These are phyloP conservation scores for Diacarnus erythraeanus DNA, from an alignment of 37 sponge, comb jelly and placozoan species.

Conservation along the genomic window DNA sequence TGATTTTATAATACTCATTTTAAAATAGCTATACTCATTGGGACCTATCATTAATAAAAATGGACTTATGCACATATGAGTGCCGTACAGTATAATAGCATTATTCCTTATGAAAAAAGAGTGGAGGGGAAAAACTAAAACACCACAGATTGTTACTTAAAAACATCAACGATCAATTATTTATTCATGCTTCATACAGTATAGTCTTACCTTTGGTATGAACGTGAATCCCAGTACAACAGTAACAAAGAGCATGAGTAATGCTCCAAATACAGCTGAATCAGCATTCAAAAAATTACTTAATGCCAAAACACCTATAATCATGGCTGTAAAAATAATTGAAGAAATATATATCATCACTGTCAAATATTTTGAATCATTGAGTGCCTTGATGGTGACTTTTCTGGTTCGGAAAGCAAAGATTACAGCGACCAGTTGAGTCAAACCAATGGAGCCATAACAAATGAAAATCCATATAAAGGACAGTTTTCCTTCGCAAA, in stretches of 20 bases:
- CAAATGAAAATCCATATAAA: conserved; percentile 9
- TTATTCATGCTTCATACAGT: neutral
- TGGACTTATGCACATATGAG: too few relatives aligned
- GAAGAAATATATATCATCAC: conserved; percentile 44
- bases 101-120: too few relatives aligned
- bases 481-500: conserved; percentile 12
- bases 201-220: conserved; percentile 52
- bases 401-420: conserved; percentile 58
- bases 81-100: too few relatives aligned
- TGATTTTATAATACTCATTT: too few relatives aligned
- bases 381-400: conserved; percentile 50
- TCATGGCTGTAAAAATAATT: conserved; percentile 29
- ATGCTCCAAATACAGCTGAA: conserved; percentile 28
- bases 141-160: too few relatives aligned
- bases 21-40: too few relatives aligned
- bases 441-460: conserved; percentile 15
- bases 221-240: conserved; percentile 42
- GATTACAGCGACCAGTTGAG: conserved; percentile 37
- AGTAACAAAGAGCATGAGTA: conserved; percentile 21
- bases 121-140: too few relatives aligned
- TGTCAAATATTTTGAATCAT: conserved; percentile 56
- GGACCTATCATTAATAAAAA: too few relatives aligned
- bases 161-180: too few relatives aligned
- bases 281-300: conserved; percentile 21
- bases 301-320: conserved; percentile 18